Evolutionary conservation across 2,888 invertebrate genomes (phyloP).

Genomic region (Ectemnius lituratus): DNA sequence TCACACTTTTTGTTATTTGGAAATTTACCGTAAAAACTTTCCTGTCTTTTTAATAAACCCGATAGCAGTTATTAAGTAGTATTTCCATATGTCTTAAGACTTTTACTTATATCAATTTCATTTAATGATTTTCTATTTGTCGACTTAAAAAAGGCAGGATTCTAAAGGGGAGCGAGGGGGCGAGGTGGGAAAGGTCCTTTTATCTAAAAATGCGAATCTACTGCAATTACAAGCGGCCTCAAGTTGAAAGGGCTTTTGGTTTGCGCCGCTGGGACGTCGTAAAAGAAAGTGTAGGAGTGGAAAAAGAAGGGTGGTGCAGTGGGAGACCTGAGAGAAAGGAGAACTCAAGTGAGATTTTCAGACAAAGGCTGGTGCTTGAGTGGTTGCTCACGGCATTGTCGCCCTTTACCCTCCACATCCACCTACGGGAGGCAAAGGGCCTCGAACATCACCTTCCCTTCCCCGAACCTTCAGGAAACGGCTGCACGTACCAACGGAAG

Average conservation of each 20-base stretch:
- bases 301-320: conserved; percentile 27
- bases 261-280: neutral
- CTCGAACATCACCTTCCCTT: conserved; percentile 29
- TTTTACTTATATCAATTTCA: too few species aligned
- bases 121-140: too few species aligned
- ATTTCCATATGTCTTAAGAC: too few species aligned
- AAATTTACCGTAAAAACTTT: conserved; percentile 7
- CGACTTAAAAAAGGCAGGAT: too few species aligned
- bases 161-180: too few species aligned
- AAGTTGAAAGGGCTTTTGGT: conserved; percentile 6
- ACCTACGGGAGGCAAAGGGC: conserved; percentile 44
- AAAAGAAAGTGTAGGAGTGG: conserved; percentile 26
- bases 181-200: conserved; percentile 11
- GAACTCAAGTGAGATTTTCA: conserved; percentile 64
- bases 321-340: conserved; percentile 34
- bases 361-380: conserved; percentile 68
- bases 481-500: conserved; percentile 68
- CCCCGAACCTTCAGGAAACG: conserved; percentile 61
- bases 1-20: neutral
- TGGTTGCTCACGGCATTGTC: conserved; percentile 73
- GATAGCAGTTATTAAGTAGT: neutral
- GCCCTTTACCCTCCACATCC: conserved; percentile 67
- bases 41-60: neutral
- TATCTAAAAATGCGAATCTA: conserved; percentile 35
- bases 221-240: conserved; percentile 41